Evolutionary conservation across 2,797 vertebrate species (phyloP), one percentile per base, ranked within the genome.

Genomic region (Phalloptychus januarius): DNA sequence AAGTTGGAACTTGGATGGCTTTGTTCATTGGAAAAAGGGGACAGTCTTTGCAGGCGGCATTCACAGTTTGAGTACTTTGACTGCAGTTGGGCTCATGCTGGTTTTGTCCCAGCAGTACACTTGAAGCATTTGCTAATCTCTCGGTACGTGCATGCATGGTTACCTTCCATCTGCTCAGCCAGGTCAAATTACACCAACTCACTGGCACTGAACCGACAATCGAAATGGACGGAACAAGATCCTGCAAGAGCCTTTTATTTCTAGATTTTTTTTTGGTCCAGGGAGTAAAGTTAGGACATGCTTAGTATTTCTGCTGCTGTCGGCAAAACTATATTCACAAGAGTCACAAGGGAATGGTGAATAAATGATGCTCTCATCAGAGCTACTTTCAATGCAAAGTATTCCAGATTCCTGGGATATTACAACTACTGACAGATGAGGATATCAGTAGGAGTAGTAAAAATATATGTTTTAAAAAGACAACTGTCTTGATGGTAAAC

Each of bases 91-190:
- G 42, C 46, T 50, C 73, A 40, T 61, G 75, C 70, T 31, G 46
- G 38, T 74, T 71, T 76, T 45, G 67, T 72, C 71, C 75, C 63
- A 44, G 56, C 33, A 33, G 54, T 28, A n/a, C 8, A 63, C 28
- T 3, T 44, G 72, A 40, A 76, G 15, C 76, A 71, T 83, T 73
- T 74, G 31, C 44, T 77, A 38, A 48, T 45, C 50, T 77, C 56
- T 46, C 61, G 38, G 63, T 67, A 56, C 67, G 18, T 65, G 72
- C 46, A 76, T 78, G 65, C 73, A 48, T 46, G 73, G 77, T 67
- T 80, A 69, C n/a, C 56, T 45, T 69, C 79, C 72, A 79, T 74
- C 81, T 80, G 75, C 16, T 79, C 31, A 69, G 42, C 25, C 46
- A 44, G 46, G 20, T 67, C 46, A 58, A 74, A 79, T 40, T 28